Conservation (phyloP, 2,888 invertebrate genomes). For the Cryptus viduatorius region DNA sequence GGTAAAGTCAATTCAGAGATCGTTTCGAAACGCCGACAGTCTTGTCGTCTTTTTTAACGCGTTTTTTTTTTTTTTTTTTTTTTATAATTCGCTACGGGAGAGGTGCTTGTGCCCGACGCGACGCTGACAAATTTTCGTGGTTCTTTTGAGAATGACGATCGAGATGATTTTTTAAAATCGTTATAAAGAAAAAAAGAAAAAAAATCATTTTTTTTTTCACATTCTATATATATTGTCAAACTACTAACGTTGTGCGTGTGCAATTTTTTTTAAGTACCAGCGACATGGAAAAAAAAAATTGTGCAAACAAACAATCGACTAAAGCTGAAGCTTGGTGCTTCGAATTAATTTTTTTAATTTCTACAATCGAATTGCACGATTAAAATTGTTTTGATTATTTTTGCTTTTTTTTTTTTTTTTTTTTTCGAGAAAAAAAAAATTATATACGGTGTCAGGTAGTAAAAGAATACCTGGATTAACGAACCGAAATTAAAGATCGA, state of each 20-base stretch:
- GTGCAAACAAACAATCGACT: neutral
- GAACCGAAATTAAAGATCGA: slow-evolving; percentile 3
- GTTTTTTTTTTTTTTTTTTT: neutral
- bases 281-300: neutral
- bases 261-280: slow-evolving; percentile 25
- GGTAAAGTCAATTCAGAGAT: no score
- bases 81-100: slow-evolving; percentile 4
- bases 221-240: neutral
- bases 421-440: neutral
- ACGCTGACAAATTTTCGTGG: neutral
- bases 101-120: slow-evolving; percentile 18
- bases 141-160: slow-evolving; percentile 53
- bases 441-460: neutral
- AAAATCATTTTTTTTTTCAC: neutral
- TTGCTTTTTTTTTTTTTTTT: neutral
- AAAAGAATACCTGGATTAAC: neutral
- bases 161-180: neutral
- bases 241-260: slow-evolving; percentile 43
- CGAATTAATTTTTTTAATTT: neutral
- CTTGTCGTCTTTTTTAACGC: slow-evolving; percentile 2
- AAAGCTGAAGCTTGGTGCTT: neutral
- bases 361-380: neutral
- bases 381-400: neutral
- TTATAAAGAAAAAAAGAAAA: neutral
- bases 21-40: no score